These are phyloP conservation scores for Folsomia candida DNA, from an alignment of 2,888 invertebrate species.

Conservation along the genomic window DNA sequence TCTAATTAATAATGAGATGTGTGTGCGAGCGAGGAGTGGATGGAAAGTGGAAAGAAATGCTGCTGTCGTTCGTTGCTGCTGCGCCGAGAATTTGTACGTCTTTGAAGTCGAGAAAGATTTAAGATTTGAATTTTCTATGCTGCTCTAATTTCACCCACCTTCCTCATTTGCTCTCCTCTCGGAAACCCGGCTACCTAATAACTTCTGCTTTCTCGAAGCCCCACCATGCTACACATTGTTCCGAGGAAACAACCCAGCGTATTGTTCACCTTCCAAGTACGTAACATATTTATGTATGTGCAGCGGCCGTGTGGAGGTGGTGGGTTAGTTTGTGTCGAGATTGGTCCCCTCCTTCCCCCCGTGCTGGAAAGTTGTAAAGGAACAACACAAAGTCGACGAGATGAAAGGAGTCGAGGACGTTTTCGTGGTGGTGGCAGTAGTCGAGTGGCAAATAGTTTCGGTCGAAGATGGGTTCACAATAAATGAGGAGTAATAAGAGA, in stretches of 20 bases:
- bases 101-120: constrained; percentile 16
- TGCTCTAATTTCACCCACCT: constrained; percentile 10
- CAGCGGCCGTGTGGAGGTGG: too few relatives aligned
- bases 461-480: constrained; percentile 8
- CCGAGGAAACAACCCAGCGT: background rate
- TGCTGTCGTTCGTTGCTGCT: background rate
- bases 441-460: background rate
- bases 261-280: too few relatives aligned
- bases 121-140: constrained; percentile 12
- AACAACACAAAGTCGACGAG: too few relatives aligned
- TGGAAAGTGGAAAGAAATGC: background rate
- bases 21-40: background rate
- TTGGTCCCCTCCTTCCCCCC: too few relatives aligned
- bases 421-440: background rate
- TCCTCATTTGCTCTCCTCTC: constrained; percentile 4
- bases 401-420: background rate
- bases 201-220: background rate
- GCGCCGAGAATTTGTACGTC: background rate
- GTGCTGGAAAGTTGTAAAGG: too few relatives aligned
- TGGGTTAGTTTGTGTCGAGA: too few relatives aligned
- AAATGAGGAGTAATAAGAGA: constrained; percentile 26
- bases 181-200: background rate
- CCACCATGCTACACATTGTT: background rate
- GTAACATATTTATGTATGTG: too few relatives aligned
- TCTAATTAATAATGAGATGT: constrained; percentile 17